Percentiles rank a stretch among this genome's conserved stretches.
Conservation (phyloP, 1,140 invertebrate genomes). For the Argopecten irradians region DNA sequence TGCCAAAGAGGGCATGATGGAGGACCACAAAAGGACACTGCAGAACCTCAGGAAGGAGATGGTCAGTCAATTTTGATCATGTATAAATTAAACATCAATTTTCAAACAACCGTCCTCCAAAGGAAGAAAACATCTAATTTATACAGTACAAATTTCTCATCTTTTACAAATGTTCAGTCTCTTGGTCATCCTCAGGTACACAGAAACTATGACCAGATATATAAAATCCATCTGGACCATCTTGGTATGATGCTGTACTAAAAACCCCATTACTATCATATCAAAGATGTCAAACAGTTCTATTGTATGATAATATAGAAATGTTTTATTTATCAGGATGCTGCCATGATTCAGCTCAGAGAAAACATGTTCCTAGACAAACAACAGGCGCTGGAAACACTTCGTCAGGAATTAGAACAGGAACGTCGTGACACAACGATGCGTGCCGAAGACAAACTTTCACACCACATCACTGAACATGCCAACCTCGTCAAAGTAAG, state of each 20-base stretch:
- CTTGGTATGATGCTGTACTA: no score
- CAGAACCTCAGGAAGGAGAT: conserved; percentile 68
- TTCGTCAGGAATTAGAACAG: conserved; percentile 62
- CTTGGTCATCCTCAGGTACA: no score
- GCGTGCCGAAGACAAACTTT: conserved; percentile 61
- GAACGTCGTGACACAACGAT: conserved; percentile 55
- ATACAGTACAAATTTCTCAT: no score
- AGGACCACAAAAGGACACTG: conserved; percentile 65
- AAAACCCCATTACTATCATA: no score
- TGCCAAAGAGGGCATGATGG: conserved; percentile 55
- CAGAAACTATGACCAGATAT: no score
- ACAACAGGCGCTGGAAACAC: conserved; percentile 65
- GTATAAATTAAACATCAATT: no score
- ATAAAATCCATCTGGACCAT: no score
- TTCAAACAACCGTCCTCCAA: no score
- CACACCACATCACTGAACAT: conserved; percentile 58
- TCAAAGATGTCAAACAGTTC: not conserved
- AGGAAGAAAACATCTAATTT: no score
- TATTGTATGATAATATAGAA: not conserved
- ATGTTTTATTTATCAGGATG: conserved; percentile 51
- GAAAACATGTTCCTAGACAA: conserved; percentile 71
- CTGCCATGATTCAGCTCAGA: conserved; percentile 66
- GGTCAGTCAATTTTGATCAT: no score
- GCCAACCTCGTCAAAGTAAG: conserved; percentile 58
- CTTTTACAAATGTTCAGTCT: no score